Evolutionary conservation across 2,888 invertebrate genomes (phyloP), one percentile per base, ranked within the genome.

Genomic region (Phorcus lineatus): DNA sequence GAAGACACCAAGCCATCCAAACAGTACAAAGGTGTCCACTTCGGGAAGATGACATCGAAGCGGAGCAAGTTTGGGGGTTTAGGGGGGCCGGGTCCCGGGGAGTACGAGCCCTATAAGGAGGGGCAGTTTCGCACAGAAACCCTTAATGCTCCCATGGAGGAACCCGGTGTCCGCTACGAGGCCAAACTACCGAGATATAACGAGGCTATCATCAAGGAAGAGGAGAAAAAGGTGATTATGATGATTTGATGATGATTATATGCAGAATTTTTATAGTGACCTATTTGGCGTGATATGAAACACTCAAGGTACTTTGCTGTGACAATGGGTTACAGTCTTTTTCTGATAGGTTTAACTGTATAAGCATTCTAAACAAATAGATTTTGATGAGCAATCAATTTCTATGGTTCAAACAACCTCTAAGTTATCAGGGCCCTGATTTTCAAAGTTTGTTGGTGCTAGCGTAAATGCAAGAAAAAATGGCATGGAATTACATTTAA

Each of bases 81-180:
- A 62, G 79, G 85, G 0, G 93, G 92, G 0, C 93, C 92, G 0
- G 93, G 92, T 7, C 93, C 93, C 0, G 93, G 93, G 3, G 91
- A 92, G 77, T 93, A 93, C 84, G 92, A 93, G 24, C 91, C 92
- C 0, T 90, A 87, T 78, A 74, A 79, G 6, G 87, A 90, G 13
- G 31, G 85, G 1, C 80, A 74, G 22, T 47, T 83, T 52, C 82
- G 82, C 70, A 81, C 86, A 3, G 90, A 91, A 80, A 91, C 91
- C 82, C 75, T 88, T 36, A 88, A 90, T 82, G 78, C 86, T 19
- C 82, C 80, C 2, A 84, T 85, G 9, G 88, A 88, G 24, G 83
- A 83, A 16, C 85, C 86, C 19, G 86, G 82, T 40, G 79, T 81
- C 11, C 86, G 89, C 67, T 90, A 87, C 75, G 92, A 92, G 79